Evolutionary conservation across 2,113 vertebrate species (phyloP), one percentile per base, ranked within the genome.

Genomic region (Emydocephalus ijimae): DNA sequence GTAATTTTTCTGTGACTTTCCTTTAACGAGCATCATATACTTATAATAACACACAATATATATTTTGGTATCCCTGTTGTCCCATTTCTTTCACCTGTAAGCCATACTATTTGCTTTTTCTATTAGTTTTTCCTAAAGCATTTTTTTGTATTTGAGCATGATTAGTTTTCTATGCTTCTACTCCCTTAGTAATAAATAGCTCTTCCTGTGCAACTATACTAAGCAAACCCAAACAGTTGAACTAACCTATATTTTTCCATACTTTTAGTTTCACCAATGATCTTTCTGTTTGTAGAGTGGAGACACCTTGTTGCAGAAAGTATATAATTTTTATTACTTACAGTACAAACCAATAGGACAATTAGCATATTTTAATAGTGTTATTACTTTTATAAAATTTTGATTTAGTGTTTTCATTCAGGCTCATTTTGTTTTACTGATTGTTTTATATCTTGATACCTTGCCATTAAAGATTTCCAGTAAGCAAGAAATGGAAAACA

Each of bases 11-110:
- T 61, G 55, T 81, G 69, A 61, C 74, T 34, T 50, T 90, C 74
- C 26, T 52, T n/a, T 92, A 92, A 92, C 52, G 88, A 90, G 69
- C 43, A 59, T 92, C 74, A 39, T n/a, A 57, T 29, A 21, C 18
- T 50, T 74, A 52, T 89, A 59, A 34, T 43, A 59, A 92, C 43
- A 61, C 29, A 43, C 3, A 34, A 24, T 90, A 90, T 12, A 29
- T 52, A 34, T 56, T 57, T 29, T 57, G 39, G 23, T 56, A 43
- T 86, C 43, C 74, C 43, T 57, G 6, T 9, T 26, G 45, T 34
- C 39, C 5, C 20, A 52, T 56, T 85, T 89, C 20, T 85, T 26
- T 89, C 69, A 89, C 29, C 15, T 90, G 34, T 85, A 59, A 61
- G 26, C 21, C 45, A 26, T 48, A 52, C 85, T 52, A 81, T 24